Conservation (phyloP, 2,113 vertebrate genomes). For the Tringa solitaria region DNA sequence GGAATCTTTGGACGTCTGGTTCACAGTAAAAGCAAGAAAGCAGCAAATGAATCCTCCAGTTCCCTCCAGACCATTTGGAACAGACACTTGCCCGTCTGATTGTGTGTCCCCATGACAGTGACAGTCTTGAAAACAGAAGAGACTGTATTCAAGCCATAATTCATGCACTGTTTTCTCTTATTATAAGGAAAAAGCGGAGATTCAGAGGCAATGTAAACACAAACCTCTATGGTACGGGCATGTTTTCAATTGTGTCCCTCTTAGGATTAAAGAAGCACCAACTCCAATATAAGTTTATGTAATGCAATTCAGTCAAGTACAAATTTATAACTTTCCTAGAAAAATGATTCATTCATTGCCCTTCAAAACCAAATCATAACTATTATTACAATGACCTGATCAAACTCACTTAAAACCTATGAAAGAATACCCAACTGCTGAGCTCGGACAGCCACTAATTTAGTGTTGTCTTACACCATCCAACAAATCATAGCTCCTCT, state of each 20-base stretch:
- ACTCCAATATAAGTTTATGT: neutral
- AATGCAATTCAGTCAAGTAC: neutral
- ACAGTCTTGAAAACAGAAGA: conserved; percentile 33
- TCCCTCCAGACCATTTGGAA: conserved; percentile 36
- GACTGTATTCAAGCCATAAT: neutral
- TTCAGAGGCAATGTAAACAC: neutral
- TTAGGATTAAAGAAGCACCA: neutral
- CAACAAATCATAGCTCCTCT: neutral
- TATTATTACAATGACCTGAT: neutral
- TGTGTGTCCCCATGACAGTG: conserved; percentile 49
- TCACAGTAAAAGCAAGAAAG: conserved; percentile 7
- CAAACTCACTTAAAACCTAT: neutral
- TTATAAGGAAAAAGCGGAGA: neutral
- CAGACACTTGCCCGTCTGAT: neutral
- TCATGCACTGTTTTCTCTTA: conserved; percentile 1
- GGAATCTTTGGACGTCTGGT: conserved; percentile 17
- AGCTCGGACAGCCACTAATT: neutral
- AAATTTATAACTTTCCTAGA: neutral
- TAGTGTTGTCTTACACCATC: neutral
- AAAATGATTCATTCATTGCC: neutral
- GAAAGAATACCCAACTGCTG: neutral
- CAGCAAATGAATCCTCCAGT: conserved; percentile 16
- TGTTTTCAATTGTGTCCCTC: neutral
- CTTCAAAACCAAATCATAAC: neutral
- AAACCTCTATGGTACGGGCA: neutral